Evolutionary conservation across 2,113 vertebrate genomes (phyloP), one percentile per base, ranked within the genome.

Genomic region (Stegostoma tigrinum): DNA sequence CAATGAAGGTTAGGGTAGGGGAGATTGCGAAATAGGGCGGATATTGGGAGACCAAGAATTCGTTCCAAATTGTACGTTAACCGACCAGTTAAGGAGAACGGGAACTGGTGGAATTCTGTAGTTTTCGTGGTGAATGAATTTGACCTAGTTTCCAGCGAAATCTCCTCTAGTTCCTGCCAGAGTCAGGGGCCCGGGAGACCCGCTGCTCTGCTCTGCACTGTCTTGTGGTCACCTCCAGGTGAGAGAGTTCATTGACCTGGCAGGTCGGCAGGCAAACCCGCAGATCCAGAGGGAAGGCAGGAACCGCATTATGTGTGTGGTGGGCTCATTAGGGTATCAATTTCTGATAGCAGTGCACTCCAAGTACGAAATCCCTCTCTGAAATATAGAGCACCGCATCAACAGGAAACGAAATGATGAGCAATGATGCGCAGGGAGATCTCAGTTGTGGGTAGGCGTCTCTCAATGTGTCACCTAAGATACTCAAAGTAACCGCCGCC

Each of bases 231-330:
- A 93, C 66, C 61, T 93, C 38, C 89, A 93, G 89, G 89, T 93
- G 89, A 93, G 61, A 66, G 61, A 66, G 89, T 93, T 93, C 89
- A 42, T 48, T 66, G 89, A 93, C 61, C 89, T 93, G 61, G 64
- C 61, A 48, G 17, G 66, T 34, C 34, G 21, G 89, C 89, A 93
- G 89, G 89, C 67, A 93, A n/a, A 64, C 34, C 89, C 89, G 30
- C 27, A n/a, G 52, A 27, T 55, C 86, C 48, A 89, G 66, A 45
- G 48, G 85, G 64, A 89, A 61, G 89, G 66, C 93, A 94, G 23
- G 42, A 23, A 7, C 93, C 38, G 93, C 66, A 94, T 94, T 67
- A 48, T 42, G 70, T 42, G 21, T 67, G 21, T 34, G 17, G 23
- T 30, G 23, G 38, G 48, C 27, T 94, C 42, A 70, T 48, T 72